phyloP scores from a whole-genome alignment of 2,888 invertebrate genomes.

The Silvanus unidentatus region DNA sequence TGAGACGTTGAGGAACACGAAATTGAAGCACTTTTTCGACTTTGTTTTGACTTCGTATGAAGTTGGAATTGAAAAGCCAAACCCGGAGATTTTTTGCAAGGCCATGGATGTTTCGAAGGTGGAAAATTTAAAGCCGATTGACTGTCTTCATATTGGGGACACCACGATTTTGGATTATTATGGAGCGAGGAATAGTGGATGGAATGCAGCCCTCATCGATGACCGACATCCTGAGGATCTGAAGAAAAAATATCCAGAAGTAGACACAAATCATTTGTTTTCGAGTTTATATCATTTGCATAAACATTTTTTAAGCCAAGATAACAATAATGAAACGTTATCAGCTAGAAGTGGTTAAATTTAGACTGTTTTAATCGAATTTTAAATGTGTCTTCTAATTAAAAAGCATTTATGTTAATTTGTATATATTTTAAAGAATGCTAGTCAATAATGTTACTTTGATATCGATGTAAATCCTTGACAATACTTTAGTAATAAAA shows the following conservation, averaged over 20 bases:
- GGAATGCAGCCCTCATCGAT: slow-evolving; percentile 60
- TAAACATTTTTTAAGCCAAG: slow-evolving; percentile 32
- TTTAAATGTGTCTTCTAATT: too few species aligned
- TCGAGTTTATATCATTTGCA: slow-evolving; percentile 51
- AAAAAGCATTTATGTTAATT: too few species aligned
- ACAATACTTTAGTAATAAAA: too few species aligned
- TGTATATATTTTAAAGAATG: too few species aligned
- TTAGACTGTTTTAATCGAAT: not conserved
- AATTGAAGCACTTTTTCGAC: slow-evolving; percentile 65
- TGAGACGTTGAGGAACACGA: slow-evolving; percentile 59
- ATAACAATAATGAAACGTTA: not conserved
- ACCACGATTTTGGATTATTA: slow-evolving; percentile 67
- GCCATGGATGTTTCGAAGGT: slow-evolving; percentile 52
- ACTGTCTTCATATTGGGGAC: slow-evolving; percentile 82
- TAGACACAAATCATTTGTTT: slow-evolving; percentile 45
- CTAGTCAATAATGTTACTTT: too few species aligned
- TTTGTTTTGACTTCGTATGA: slow-evolving; percentile 78
- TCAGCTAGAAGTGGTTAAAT: not conserved
- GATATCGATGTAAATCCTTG: too few species aligned
- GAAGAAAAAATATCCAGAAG: slow-evolving; percentile 43
- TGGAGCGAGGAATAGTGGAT: slow-evolving; percentile 69
- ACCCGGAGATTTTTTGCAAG: slow-evolving; percentile 61
- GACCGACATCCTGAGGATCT: slow-evolving; percentile 39
- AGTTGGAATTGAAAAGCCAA: slow-evolving; percentile 69
- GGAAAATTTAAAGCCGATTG: slow-evolving; percentile 47